Percentiles rank a stretch among this genome's conserved stretches.
Conservation (phyloP, 2,888 invertebrate genomes). For the Apoderus coryli region DNA sequence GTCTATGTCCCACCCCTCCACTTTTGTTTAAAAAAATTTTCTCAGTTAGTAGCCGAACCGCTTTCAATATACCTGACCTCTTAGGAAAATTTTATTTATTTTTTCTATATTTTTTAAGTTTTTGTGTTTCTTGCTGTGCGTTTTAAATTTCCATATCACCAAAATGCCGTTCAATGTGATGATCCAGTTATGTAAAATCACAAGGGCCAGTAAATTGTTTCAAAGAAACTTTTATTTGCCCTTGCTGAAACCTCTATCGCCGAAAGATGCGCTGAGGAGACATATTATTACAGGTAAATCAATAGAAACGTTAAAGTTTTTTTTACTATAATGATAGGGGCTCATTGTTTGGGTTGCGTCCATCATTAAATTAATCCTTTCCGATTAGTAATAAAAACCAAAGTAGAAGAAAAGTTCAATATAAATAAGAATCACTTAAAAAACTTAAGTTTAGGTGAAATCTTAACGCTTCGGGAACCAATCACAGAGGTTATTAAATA, state of each 20-base stretch:
- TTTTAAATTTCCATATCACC: constrained; percentile 15
- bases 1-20: constrained; percentile 13
- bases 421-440: too few species aligned
- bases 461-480: too few species aligned
- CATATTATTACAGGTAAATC: constrained; percentile 64
- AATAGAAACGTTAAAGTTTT: too few species aligned
- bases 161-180: constrained; percentile 31
- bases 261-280: constrained; percentile 67
- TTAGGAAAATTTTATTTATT: constrained; percentile 20
- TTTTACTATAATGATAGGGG: too few species aligned
- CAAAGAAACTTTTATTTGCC: constrained; percentile 75
- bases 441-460: too few species aligned
- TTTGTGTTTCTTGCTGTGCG: neutral
- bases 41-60: constrained; percentile 23
- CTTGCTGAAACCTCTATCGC: constrained; percentile 63
- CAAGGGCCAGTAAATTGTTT: constrained; percentile 62
- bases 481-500: too few species aligned
- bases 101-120: constrained; percentile 7
- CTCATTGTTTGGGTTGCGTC: too few species aligned
- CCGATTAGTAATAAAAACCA: too few species aligned
- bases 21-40: constrained; percentile 16
- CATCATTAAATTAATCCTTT: too few species aligned
- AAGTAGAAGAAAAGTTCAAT: too few species aligned
- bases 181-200: constrained; percentile 67
- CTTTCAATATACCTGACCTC: constrained; percentile 20